These are phyloP conservation scores for Zosterops lateralis DNA, from an alignment of 2,113 vertebrate genomes.

Conservation along the genomic window DNA sequence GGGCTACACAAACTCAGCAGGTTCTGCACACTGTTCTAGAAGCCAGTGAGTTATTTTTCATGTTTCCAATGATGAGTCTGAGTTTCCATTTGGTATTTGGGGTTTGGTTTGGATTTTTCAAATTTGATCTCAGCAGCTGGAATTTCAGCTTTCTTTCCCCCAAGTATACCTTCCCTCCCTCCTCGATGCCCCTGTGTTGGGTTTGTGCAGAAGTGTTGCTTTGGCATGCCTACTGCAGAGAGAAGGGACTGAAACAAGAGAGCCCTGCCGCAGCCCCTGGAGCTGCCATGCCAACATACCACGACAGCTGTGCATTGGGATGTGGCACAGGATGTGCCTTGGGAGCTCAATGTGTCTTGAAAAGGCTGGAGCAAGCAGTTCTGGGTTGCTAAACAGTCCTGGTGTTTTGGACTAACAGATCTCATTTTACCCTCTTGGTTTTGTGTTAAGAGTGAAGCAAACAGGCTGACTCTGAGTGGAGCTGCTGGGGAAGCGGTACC, in stretches of 20 bases:
- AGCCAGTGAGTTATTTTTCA: background rate
- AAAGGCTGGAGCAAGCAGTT: background rate
- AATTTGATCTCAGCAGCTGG: background rate
- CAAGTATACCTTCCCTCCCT: background rate
- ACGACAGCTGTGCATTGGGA: background rate
- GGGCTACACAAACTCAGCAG: background rate
- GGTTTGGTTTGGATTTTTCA: background rate
- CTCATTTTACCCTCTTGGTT: background rate
- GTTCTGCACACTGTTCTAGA: background rate
- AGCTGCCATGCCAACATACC: background rate
- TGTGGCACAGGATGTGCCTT: background rate
- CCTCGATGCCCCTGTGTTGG: rapidly evolving
- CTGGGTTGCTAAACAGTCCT: background rate
- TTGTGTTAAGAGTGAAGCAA: background rate
- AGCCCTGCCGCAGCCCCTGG: background rate
- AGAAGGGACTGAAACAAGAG: background rate
- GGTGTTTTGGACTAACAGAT: background rate
- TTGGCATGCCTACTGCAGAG: background rate
- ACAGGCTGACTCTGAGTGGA: background rate
- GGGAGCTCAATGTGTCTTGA: background rate
- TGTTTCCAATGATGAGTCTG: background rate
- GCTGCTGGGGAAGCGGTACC: background rate
- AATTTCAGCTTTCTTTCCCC: background rate
- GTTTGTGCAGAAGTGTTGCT: conserved; percentile 11
- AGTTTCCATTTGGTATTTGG: background rate